Conservation (phyloP, 2,888 invertebrate genomes). For the Cinara cedri region DNA sequence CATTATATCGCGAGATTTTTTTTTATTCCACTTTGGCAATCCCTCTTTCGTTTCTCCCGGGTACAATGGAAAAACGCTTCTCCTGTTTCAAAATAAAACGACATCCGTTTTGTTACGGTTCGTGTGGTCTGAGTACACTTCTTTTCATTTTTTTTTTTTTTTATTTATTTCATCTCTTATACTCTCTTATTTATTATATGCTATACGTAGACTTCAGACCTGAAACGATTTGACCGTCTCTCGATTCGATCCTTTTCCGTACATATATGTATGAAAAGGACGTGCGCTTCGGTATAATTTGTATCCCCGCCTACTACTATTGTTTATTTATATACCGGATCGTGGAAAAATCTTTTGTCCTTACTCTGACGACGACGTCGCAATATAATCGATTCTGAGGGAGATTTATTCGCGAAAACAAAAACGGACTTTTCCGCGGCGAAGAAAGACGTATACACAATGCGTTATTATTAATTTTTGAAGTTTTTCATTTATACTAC, state of each 20-base stretch:
- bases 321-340: conserved; percentile 41
- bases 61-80: conserved; percentile 51
- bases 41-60: conserved; percentile 36
- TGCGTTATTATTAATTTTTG: conserved; percentile 23
- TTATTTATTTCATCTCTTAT: conserved; percentile 39
- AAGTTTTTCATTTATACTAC: background rate
- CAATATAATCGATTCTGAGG: conserved; percentile 41
- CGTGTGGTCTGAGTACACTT: conserved; percentile 43
- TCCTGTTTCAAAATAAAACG: conserved; percentile 56
- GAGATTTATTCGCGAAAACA: conserved; percentile 40
- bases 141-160: conserved; percentile 30
- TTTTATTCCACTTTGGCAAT: conserved; percentile 41
- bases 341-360: conserved; percentile 39
- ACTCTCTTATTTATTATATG: conserved; percentile 29
- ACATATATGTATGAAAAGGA: conserved; percentile 21
- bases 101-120: conserved; percentile 57
- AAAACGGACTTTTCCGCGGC: conserved; percentile 23
- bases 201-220: conserved; percentile 25
- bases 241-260: conserved; percentile 36
- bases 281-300: conserved; percentile 37
- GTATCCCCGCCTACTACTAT: conserved; percentile 16
- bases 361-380: background rate
- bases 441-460: background rate
- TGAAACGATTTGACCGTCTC: conserved; percentile 50
- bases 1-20: conserved; percentile 36